A percentile compares a stretch with the other conserved stretches of the same genome.
phyloP scores from a whole-genome alignment of 2,797 vertebrate genomes.

The Decapterus maruadsi region DNA sequence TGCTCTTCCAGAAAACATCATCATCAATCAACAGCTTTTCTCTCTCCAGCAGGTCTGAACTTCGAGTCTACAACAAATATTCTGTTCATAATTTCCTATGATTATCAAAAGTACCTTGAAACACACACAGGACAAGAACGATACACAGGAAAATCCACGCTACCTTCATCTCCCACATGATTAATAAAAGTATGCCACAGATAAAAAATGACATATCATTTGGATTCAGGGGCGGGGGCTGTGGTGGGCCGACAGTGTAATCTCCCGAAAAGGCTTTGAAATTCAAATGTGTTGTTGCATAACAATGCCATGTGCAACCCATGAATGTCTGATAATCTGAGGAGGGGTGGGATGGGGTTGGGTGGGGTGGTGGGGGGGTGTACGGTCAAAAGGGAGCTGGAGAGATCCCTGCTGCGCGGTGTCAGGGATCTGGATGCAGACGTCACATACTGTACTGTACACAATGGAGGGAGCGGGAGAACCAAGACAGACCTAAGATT shows the following conservation, averaged over 20 bases:
- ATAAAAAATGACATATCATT: slow-evolving; percentile 45
- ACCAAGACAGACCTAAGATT: slow-evolving; percentile 15
- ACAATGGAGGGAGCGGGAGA: background rate
- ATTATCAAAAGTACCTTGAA: background rate
- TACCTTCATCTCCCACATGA: slow-evolving; percentile 9
- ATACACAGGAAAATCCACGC: background rate
- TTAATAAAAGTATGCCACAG: slow-evolving; percentile 39
- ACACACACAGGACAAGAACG: background rate
- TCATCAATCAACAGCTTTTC: background rate
- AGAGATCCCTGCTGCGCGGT: slow-evolving; percentile 65
- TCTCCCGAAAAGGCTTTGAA: slow-evolving; percentile 74
- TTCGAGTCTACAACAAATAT: background rate
- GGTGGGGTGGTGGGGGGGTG: background rate
- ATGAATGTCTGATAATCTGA: slow-evolving; percentile 77
- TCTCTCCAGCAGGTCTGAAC: background rate
- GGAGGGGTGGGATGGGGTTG: no score
- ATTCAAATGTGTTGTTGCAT: slow-evolving; percentile 80
- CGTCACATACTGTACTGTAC: slow-evolving; percentile 22
- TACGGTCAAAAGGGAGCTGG: slow-evolving; percentile 62
- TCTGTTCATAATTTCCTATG: background rate
- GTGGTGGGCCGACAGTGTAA: slow-evolving; percentile 55
- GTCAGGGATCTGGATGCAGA: slow-evolving; percentile 56
- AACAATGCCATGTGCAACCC: slow-evolving; percentile 76
- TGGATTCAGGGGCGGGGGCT: slow-evolving; percentile 31
- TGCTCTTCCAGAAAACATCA: background rate